Base-by-base conservation (phyloP, 30 jellyfish, hydroid and myxozoan species). In the Aurelia aurita region DNA sequence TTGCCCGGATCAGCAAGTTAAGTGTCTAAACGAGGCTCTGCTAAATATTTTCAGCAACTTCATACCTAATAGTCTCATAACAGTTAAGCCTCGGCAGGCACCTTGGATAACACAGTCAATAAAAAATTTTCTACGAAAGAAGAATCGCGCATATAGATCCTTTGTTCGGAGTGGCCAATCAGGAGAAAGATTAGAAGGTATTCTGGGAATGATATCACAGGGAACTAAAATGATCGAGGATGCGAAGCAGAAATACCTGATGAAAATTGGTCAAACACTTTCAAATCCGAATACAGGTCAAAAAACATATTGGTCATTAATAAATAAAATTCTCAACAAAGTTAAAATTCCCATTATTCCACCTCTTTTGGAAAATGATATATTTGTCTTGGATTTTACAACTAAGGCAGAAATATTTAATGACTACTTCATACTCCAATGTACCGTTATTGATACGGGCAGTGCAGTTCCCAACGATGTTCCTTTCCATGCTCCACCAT, bases 321-420 rank as follows among this genome's bases (percentile, higher is more conserved):
- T 85, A 20, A 74, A 72, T 15, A 61, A 75, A 59, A 44, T 85
- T 46, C 23, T 85, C 59, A 61, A 85, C 57, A 74, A 85, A 66
- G 85, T 68, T 58, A 85, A 85, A 62, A 45, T 62, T 57, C 90
- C 95, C 4, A 74, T 54, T 25, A 75, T 85, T 72, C 89, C 95
- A 54, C 84, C 90, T 64, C 66, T 73, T 11, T 23, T 74, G 1
- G 95, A 72, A 59, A 85, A 79, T 21, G 90, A 74, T 44, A 85
- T 62, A 19, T 63, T 74, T 65, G 70, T 85, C 57, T 60, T 57
- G 19, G 95, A 85, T 64, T 62, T 85, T 63, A 72, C 74, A 19
- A 75, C 66, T 21, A 85, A 85, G 58, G 95, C 95, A 35, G 83
- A 75, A 28, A 61, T 85, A 15, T 85, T 64, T 57, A 74, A 72